phyloP scores from a whole-genome alignment of 2,888 invertebrate genomes.

The Megastigmus dorsalis region DNA sequence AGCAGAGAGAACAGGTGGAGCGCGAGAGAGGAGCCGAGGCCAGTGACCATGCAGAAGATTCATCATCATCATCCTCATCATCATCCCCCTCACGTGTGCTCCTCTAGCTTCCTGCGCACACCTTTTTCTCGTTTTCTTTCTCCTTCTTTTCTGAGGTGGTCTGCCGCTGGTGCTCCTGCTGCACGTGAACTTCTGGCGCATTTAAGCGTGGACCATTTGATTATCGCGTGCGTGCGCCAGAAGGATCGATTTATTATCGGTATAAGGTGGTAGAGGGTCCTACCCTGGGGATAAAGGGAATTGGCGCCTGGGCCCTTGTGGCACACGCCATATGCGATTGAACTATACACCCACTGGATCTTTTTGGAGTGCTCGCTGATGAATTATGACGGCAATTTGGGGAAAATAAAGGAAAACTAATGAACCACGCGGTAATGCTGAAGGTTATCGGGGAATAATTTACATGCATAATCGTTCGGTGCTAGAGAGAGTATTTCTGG shows the following conservation, averaged over 20 bases:
- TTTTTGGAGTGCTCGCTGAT: no score
- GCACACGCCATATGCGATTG: slow-evolving; percentile 65
- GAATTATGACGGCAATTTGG: slow-evolving; percentile 50
- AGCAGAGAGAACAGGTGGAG: slow-evolving; percentile 47
- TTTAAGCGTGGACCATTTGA: slow-evolving; percentile 16
- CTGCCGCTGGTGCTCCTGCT: no score
- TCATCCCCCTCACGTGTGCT: background rate
- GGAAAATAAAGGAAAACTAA: slow-evolving; percentile 37
- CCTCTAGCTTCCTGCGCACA: no score
- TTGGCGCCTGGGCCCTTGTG: slow-evolving; percentile 46
- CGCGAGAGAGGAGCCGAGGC: background rate
- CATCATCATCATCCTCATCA: no score
- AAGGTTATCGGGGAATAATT: slow-evolving; percentile 5
- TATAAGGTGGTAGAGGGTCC: slow-evolving; percentile 60
- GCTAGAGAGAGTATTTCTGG: background rate
- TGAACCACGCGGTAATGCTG: no score
- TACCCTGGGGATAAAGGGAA: no score
- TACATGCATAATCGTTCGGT: background rate
- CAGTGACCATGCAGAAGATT: slow-evolving; percentile 33
- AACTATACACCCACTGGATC: slow-evolving; percentile 54
- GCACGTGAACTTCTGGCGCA: slow-evolving; percentile 6
- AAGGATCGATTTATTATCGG: slow-evolving; percentile 64
- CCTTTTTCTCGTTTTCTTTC: background rate
- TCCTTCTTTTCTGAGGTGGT: background rate
- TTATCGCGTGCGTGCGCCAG: slow-evolving; percentile 18